Evolutionary conservation across 2,888 invertebrate genomes (phyloP), one percentile per base, ranked within the genome.

Genomic region (Crematogaster levior): DNA sequence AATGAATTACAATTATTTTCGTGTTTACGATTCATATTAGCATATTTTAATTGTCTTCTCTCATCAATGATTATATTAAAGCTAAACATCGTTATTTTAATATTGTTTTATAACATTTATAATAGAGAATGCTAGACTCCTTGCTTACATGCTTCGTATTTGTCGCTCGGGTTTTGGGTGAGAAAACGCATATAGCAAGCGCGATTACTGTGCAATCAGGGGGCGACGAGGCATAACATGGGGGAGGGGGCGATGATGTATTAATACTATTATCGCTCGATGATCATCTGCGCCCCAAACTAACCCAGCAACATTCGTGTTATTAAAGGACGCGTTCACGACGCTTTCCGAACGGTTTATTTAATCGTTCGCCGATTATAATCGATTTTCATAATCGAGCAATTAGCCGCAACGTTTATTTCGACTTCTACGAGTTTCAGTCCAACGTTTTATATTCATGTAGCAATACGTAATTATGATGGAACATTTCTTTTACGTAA

Each of bases 181-280:
- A 88, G 89, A 88, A 90, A 90, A 88, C 84, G 85, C 86, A 85
- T 84, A 89, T 89, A 85, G 86, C 90, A 61, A 79, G 61, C 81
- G 63, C 61, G 85, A 66, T 83, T 82, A 82, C 83, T 84, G 89
- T 84, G 92, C 92, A 93, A 93, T 93, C 93, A 92, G 89, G 89
- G 89, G 63, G 91, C 93, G 89, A 72, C 89, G 90, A 88, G 90
- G 90, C 92, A 90, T 91, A 89, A 75, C 82, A 70, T 82, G 84
- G 89, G 85, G 34, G 88, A 85, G 90, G 34, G 88, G 85, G 90
- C 91, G 92, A 93, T 93, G 93, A 93, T 92, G 93, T 93, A 93
- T 93, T 93, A 93, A 93, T 92, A 92, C 91, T 86, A 93, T 93
- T 93, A 93, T 92, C 92, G 91, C 86, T 79, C 88, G 90, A 90